Evolutionary conservation across 2,797 vertebrate species (phyloP), one percentile per base, ranked within the genome.

Genomic region (Neoniphon sammara): DNA sequence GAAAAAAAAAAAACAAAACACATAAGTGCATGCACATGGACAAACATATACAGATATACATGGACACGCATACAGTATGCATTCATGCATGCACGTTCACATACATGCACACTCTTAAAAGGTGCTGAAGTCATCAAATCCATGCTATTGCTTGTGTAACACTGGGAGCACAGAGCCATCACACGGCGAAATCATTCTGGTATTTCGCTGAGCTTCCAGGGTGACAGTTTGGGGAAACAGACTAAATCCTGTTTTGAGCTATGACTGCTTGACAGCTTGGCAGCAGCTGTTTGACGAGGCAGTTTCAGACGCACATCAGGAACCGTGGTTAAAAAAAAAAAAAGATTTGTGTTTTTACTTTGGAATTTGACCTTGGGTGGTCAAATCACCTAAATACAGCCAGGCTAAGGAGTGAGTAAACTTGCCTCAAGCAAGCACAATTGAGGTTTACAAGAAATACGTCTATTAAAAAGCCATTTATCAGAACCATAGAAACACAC

Each of bases 291-390:
- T 52, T 73, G 64, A 77, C 50, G 44, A 39, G n/a, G n/a, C 30
- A 3, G 12, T n/a, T 44, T 44, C 12, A 70, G 66, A 81, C 5
- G 4, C 54, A 59, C 12, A 20, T 42, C 64, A 69, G 18, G 49
- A 56, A 56, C 36, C 8, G 4, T 2, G 21, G 49, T 54, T n/a
- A 6, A 64, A 70, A 70, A 80, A 74, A 56, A 59, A n/a, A 6
- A 64, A 70, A 73, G 78, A 75, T n/a, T 25, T 52, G 53, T 44
- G 56, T 36, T 71, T 68, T 62, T 52, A 61, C 66, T 59, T 23
- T 71, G 70, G 70, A 84, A 79, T 77, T 65, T 82, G 67, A 88
- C 80, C 70, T 54, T 56, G 31, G 69, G 64, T 27, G 58, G 20
- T 47, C 47, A 70, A 67, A 70, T 68, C 50, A 39, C 59, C 56